Percentiles rank a stretch among this genome's conserved stretches.
phyloP scores from a whole-genome alignment of 1,140 invertebrate species.

The Portunus trituberculatus region DNA sequence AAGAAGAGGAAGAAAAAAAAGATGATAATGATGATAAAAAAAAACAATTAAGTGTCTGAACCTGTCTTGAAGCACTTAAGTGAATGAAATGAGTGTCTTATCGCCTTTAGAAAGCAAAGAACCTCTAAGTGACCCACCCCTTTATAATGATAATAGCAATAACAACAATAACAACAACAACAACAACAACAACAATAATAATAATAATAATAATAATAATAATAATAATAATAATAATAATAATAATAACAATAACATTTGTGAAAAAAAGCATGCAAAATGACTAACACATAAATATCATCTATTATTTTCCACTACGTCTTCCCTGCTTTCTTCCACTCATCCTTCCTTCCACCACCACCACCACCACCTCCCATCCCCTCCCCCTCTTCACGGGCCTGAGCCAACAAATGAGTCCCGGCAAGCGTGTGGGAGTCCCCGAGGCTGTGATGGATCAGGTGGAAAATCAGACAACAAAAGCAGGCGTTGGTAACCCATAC shows the following conservation, averaged over 20 bases:
- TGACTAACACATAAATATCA: background rate
- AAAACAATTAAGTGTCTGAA: background rate
- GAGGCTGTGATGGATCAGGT: background rate
- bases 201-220: background rate
- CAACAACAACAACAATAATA: background rate
- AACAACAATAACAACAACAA: background rate
- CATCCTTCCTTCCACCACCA: background rate
- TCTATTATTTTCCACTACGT: background rate
- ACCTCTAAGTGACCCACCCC: too few relatives aligned
- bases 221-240: background rate
- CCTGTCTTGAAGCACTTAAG: too few relatives aligned
- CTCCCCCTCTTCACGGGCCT: background rate
- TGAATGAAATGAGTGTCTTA: too few relatives aligned
- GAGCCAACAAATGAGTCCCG: background rate
- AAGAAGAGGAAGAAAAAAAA: background rate
- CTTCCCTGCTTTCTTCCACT: background rate
- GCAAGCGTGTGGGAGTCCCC: slow-evolving; percentile 8
- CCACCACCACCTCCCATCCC: background rate
- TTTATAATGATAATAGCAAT: too few relatives aligned
- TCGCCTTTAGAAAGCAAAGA: too few relatives aligned
- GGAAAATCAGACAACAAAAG: slow-evolving; percentile 40
- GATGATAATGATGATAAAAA: background rate
- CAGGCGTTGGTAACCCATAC: slow-evolving; percentile 20
- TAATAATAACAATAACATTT: background rate
- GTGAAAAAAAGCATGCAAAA: too few relatives aligned